phyloP scores from a whole-genome alignment of 2,888 invertebrate species.

The Smittia sp. region DNA sequence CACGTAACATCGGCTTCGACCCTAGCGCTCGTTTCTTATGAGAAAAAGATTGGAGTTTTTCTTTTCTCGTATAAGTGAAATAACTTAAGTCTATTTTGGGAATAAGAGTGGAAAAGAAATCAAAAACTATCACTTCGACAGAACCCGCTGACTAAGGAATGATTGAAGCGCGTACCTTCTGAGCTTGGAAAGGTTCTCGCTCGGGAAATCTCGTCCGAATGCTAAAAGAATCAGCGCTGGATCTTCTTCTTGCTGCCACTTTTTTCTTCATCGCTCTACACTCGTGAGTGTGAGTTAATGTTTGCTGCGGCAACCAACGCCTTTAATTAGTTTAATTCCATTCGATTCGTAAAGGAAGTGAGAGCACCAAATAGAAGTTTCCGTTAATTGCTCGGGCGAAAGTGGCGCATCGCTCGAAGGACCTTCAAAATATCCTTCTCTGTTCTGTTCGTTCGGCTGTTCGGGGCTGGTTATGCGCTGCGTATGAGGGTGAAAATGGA shows the following conservation, averaged over 20 bases:
- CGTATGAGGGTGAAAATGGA: background rate
- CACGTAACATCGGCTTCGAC: background rate
- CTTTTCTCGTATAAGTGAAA: background rate
- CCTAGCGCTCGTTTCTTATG: background rate
- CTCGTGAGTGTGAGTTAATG: conserved; percentile 13
- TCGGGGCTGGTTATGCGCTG: background rate
- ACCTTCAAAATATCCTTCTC: background rate
- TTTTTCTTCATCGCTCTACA: conserved; percentile 27
- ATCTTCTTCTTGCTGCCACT: conserved; percentile 29
- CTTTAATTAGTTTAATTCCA: conserved; percentile 38
- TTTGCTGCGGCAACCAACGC: conserved; percentile 33
- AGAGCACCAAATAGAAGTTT: background rate
- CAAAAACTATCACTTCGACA: background rate
- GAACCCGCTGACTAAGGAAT: background rate
- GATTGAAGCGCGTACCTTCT: background rate
- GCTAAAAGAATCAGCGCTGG: conserved; percentile 28
- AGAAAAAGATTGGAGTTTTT: conserved; percentile 1
- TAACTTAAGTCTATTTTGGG: background rate
- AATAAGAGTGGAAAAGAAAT: conserved; percentile 8
- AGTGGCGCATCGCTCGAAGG: background rate
- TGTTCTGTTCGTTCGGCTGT: background rate
- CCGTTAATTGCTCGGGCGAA: background rate
- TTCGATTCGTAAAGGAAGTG: background rate
- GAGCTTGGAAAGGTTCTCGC: background rate
- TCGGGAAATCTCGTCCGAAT: background rate